phyloP scores from a whole-genome alignment of 2,797 vertebrate genomes.

The Neostethus bicornis region DNA sequence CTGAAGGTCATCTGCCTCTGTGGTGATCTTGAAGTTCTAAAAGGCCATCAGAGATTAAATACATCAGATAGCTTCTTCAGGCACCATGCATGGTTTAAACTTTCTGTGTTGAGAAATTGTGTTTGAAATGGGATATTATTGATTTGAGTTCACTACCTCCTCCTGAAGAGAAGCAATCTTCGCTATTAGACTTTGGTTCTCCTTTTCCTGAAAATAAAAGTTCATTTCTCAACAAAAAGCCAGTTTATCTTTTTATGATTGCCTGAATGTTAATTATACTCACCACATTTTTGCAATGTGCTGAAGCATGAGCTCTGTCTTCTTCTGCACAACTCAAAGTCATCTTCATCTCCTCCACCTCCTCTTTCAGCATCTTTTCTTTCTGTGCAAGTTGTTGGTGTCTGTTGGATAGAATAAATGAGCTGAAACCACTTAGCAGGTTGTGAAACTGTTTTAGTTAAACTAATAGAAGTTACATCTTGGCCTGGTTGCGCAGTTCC shows the following conservation, averaged over 20 bases:
- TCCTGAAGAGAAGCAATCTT: conserved; percentile 88
- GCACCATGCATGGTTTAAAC: background rate
- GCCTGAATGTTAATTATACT: no score
- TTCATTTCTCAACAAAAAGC: background rate
- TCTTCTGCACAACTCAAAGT: conserved; percentile 83
- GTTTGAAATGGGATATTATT: background rate
- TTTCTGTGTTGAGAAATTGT: background rate
- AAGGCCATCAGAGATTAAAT: conserved; percentile 31
- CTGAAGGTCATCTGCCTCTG: conserved; percentile 84
- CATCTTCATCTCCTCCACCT: conserved; percentile 90
- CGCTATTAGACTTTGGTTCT: conserved; percentile 84
- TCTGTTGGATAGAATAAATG: conserved; percentile 60
- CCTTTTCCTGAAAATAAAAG: conserved; percentile 80
- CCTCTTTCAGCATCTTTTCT: conserved; percentile 87
- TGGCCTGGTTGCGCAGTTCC: conserved; percentile 77
- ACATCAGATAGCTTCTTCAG: background rate
- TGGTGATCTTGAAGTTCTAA: conserved; percentile 84
- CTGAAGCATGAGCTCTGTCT: conserved; percentile 69
- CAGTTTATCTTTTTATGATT: background rate
- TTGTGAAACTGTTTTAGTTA: background rate
- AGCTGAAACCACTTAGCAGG: background rate
- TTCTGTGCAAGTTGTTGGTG: conserved; percentile 84
- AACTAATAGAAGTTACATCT: conserved; percentile 71
- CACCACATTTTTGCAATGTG: conserved; percentile 86
- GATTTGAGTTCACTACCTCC: conserved; percentile 78